Base-by-base conservation (phyloP, 2,113 vertebrate species). In the Ariopsis seemanni region DNA sequence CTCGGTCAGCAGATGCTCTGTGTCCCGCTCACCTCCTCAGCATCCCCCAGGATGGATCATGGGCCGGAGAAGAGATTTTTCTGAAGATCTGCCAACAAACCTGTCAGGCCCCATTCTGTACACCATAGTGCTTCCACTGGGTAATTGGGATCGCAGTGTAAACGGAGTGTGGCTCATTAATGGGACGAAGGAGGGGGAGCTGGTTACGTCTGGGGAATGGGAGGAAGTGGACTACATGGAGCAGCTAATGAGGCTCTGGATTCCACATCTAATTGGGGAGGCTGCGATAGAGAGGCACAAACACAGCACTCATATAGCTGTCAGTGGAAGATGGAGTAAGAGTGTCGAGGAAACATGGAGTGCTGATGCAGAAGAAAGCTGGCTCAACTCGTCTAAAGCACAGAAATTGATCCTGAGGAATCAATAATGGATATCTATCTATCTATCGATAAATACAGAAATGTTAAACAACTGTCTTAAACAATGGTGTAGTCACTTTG, bases 141-240 rank as follows among this genome's bases (percentile, higher is more conserved):
- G 89, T 94, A 93, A 93, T 93, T 94, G 92, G 91, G 91, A 91
- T 87, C 77, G 79, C 86, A 85, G 65, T 86, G 88, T 92, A 92
- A 93, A 93, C 90, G 52, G 88, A 85, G 86, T 91, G 90, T 91
- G 91, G 91, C 90, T 95, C 90, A 87, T 94, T 93, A 94, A 88
- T 75, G 10, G 86, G 71, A 62, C 30, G 12, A 11, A 30, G 69
- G n/a, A 27, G 57, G 69, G 89, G 89, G 82, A 42, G 67, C 88
- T 78, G 84, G 89, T 78, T 75, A 90, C 22, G 83, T 89, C 89
- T 88, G 87, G 91, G 55, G 82, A 84, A 55, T 30, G 57, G 42
- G 82, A 62, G 77, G 75, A 85, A 81, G 85, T 75, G 82, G 86
- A 83, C 82, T 90, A 92, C 90, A 91, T 90, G 90, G 88, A 69